phyloP scores from a whole-genome alignment of 2,113 vertebrate genomes.

The Eleginops maclovinus region DNA sequence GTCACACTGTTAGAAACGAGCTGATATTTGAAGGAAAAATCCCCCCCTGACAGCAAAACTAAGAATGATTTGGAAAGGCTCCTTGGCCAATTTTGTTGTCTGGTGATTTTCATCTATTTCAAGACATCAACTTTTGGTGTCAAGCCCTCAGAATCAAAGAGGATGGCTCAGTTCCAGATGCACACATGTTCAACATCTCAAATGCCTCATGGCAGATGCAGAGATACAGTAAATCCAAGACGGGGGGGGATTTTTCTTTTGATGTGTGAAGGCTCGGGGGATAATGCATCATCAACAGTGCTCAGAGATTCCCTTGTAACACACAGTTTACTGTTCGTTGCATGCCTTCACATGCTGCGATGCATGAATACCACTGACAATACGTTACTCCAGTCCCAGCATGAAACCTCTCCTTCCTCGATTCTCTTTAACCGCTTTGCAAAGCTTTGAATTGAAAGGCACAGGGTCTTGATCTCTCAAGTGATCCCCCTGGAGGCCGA shows the following conservation, averaged over 20 bases:
- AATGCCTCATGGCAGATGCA: background rate
- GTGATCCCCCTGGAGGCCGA: background rate
- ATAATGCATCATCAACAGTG: conserved; percentile 79
- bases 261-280: conserved; percentile 41
- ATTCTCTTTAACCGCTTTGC: conserved; percentile 23
- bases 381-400: conserved; percentile 49
- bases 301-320: conserved; percentile 46
- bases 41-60: background rate
- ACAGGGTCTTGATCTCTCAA: background rate
- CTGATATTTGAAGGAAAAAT: conserved; percentile 18
- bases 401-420: conserved; percentile 51
- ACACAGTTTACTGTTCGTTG: conserved; percentile 35
- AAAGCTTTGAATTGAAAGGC: conserved; percentile 7
- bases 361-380: conserved; percentile 65
- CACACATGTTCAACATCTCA: conserved; percentile 17
- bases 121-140: conserved; percentile 27
- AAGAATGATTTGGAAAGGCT: background rate
- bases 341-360: conserved; percentile 44
- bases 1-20: conserved; percentile 3
- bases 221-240: background rate
- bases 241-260: conserved; percentile 7
- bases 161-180: background rate
- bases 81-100: background rate
- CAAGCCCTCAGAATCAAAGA: conserved; percentile 23
- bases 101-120: conserved; percentile 6